A percentile compares a stretch with the other conserved stretches of the same genome.
phyloP scores from a whole-genome alignment of 1,140 invertebrate genomes.

The Drosophila virilis region DNA sequence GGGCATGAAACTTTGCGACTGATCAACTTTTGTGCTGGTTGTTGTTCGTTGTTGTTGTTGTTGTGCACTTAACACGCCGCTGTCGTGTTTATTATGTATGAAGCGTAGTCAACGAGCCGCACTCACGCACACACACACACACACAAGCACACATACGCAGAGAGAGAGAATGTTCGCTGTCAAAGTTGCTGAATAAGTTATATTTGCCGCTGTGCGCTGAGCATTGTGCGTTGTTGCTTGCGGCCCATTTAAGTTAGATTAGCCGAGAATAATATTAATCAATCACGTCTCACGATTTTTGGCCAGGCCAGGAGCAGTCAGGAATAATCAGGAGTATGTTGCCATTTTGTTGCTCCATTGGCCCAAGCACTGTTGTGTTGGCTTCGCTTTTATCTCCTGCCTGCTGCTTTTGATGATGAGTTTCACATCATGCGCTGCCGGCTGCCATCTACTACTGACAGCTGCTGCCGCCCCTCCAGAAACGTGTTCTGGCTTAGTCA shows the following conservation, averaged over 20 bases:
- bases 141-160: slow-evolving; percentile 33
- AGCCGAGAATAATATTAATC: slow-evolving; percentile 83
- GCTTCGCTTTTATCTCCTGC: too few relatives aligned
- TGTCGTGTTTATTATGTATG: slow-evolving; percentile 78
- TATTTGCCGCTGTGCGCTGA: slow-evolving; percentile 32
- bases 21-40: slow-evolving; percentile 40
- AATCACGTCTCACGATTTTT: slow-evolving; percentile 79
- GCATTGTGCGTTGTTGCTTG: slow-evolving; percentile 44
- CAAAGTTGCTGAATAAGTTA: slow-evolving; percentile 80
- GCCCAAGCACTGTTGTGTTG: too few relatives aligned
- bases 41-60: slow-evolving; percentile 25
- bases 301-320: slow-evolving; percentile 19
- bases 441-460: slow-evolving; percentile 45
- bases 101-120: slow-evolving; percentile 77
- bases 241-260: slow-evolving; percentile 82
- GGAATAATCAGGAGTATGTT: background rate
- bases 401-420: slow-evolving; percentile 78
- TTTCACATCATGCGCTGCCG: slow-evolving; percentile 70
- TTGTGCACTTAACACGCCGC: slow-evolving; percentile 75
- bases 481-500: slow-evolving; percentile 80
- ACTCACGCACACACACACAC: slow-evolving; percentile 68
- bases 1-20: slow-evolving; percentile 33
- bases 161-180: slow-evolving; percentile 12
- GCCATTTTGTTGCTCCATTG: slow-evolving; percentile 80
- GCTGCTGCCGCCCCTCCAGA: slow-evolving; percentile 62